Percentiles rank a stretch among this genome's conserved stretches.
Evolutionary conservation across 1,140 invertebrate genomes (phyloP).

Genomic region (Physella acuta): DNA sequence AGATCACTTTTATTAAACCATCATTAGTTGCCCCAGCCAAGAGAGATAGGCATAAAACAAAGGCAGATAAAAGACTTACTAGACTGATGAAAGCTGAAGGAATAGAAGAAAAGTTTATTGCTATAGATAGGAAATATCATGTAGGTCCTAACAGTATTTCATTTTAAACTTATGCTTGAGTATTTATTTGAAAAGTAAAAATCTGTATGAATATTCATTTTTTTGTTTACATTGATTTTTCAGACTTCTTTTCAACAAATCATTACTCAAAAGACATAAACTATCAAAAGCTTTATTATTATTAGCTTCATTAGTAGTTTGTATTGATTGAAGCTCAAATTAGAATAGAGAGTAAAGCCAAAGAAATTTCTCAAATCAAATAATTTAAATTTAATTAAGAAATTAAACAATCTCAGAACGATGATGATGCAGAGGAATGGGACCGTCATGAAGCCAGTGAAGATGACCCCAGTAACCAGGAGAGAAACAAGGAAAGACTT

Average conservation of each 20-base stretch:
- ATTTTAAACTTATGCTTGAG: too few relatives aligned
- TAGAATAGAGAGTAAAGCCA: neutral
- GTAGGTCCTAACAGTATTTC: conserved; percentile 9
- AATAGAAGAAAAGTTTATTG: conserved; percentile 53
- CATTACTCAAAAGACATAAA: too few relatives aligned
- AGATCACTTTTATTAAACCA: neutral
- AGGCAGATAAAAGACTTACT: too few relatives aligned
- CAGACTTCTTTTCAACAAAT: too few relatives aligned
- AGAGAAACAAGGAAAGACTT: conserved; percentile 59
- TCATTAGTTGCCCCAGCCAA: neutral
- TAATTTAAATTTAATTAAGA: neutral
- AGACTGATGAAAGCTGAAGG: conserved; percentile 36
- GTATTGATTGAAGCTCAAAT: neutral
- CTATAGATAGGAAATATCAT: conserved; percentile 26
- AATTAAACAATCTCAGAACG: conserved; percentile 42
- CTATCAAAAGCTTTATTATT: neutral
- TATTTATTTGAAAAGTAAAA: too few relatives aligned
- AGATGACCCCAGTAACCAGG: conserved; percentile 65
- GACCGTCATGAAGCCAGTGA: conserved; percentile 66
- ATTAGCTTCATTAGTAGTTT: neutral
- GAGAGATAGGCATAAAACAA: too few relatives aligned
- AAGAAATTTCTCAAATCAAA: neutral
- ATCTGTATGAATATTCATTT: too few relatives aligned
- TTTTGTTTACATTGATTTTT: too few relatives aligned
- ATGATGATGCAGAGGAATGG: conserved; percentile 60